Evolutionary conservation across 2,888 invertebrate species (phyloP).

Genomic region (Trilocha varians): DNA sequence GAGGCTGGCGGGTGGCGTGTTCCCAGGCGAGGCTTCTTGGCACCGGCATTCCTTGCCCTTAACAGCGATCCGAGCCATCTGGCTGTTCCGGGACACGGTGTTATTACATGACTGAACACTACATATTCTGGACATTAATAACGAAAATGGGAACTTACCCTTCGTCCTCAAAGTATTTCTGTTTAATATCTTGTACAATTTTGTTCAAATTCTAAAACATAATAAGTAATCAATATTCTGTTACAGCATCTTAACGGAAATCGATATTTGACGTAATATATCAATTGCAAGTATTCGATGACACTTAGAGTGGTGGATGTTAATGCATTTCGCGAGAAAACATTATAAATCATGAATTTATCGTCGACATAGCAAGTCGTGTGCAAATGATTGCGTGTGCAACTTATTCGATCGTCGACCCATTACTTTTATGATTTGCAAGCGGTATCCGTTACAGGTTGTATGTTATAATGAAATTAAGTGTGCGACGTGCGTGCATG

Average conservation of each 20-base stretch:
- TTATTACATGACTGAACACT: conserved; percentile 38
- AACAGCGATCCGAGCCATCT: conserved; percentile 46
- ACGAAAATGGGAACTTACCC: conserved; percentile 43
- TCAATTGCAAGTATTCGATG: conserved; percentile 18
- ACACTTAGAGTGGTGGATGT: conserved; percentile 18
- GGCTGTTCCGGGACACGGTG: conserved; percentile 53
- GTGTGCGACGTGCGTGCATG: too few species aligned
- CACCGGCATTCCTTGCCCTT: conserved; percentile 63
- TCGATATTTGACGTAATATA: conserved; percentile 18
- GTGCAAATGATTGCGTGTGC: conserved; percentile 9
- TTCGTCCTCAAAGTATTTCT: conserved; percentile 49
- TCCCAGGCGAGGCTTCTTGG: conserved; percentile 47
- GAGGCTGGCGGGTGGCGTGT: conserved; percentile 29
- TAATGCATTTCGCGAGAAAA: conserved; percentile 27
- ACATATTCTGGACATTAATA: conserved; percentile 51
- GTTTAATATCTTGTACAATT: too few species aligned
- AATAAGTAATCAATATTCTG: too few species aligned
- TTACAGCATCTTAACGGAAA: conserved; percentile 20
- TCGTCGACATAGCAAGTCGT: conserved; percentile 16
- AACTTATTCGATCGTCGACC: conserved; percentile 13
- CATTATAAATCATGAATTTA: conserved; percentile 32
- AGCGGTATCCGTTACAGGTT: conserved; percentile 18
- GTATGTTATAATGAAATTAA: conserved; percentile 9
- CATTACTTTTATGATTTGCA: conserved; percentile 24
- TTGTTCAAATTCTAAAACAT: too few species aligned